phyloP scores from a whole-genome alignment of 2,797 vertebrate species.

The Ctenopoma multispine region DNA sequence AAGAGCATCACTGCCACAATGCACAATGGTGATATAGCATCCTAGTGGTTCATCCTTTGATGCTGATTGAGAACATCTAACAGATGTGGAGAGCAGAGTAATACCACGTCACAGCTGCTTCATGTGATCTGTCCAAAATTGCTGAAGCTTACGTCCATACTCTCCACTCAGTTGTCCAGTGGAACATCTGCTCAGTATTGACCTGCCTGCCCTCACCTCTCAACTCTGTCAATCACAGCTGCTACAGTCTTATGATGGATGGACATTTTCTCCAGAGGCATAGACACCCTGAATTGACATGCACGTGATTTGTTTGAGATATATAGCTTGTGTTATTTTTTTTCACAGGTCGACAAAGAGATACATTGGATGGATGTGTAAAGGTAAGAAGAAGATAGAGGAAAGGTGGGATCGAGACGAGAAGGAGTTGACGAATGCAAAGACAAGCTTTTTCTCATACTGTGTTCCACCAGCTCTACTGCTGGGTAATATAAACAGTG shows the following conservation, averaged over 20 bases:
- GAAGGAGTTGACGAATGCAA: slow-evolving; percentile 20
- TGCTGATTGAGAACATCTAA: slow-evolving; percentile 37
- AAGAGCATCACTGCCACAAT: neutral
- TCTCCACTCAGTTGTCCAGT: slow-evolving; percentile 50
- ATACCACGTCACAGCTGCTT: slow-evolving; percentile 47
- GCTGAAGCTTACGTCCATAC: slow-evolving; percentile 24
- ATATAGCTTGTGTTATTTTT: slow-evolving; percentile 22
- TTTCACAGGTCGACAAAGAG: slow-evolving; percentile 12
- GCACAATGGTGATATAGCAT: slow-evolving; percentile 8
- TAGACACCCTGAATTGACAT: slow-evolving; percentile 9
- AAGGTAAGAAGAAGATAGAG: neutral
- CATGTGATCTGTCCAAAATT: slow-evolving; percentile 30
- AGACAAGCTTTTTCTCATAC: slow-evolving; percentile 8
- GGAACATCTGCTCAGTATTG: slow-evolving; percentile 54
- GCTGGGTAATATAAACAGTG: slow-evolving; percentile 53
- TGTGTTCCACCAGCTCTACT: slow-evolving; percentile 41
- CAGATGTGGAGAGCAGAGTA: slow-evolving; percentile 22
- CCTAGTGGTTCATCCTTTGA: slow-evolving; percentile 49
- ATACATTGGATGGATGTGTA: slow-evolving; percentile 8
- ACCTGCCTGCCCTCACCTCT: slow-evolving; percentile 58
- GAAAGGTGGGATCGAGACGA: neutral
- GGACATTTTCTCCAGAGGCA: slow-evolving; percentile 44
- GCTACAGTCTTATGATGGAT: slow-evolving; percentile 43
- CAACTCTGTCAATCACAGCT: slow-evolving; percentile 67
- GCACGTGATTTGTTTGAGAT: slow-evolving; percentile 47